These are phyloP conservation scores for Coregonus clupeaformis DNA, from an alignment of 2,113 vertebrate species.

Conservation along the genomic window DNA sequence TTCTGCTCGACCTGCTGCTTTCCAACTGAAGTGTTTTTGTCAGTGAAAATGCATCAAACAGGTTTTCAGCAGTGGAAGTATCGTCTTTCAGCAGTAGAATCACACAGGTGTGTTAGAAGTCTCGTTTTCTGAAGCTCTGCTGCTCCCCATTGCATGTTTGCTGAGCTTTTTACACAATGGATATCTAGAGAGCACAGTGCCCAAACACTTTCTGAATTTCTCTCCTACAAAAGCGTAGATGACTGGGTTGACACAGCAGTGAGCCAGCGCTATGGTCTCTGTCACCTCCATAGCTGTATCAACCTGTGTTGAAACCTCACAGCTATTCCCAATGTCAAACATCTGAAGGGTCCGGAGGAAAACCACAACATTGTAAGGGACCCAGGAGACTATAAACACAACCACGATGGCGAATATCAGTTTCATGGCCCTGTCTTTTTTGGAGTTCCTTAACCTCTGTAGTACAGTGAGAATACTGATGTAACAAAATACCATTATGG, in stretches of 20 bases:
- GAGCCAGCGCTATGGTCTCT: slow-evolving; percentile 76
- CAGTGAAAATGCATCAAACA: neutral
- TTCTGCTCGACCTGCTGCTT: neutral
- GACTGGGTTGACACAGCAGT: slow-evolving; percentile 87
- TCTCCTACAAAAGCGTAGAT: slow-evolving; percentile 88
- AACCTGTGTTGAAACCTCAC: slow-evolving; percentile 35
- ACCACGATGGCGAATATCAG: slow-evolving; percentile 86
- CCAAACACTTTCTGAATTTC: slow-evolving; percentile 84
- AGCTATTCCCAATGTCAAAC: slow-evolving; percentile 50
- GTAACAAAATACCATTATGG: slow-evolving; percentile 84
- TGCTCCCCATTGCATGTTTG: slow-evolving; percentile 17
- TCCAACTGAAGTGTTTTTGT: neutral
- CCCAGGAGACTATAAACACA: slow-evolving; percentile 84
- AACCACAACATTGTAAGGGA: slow-evolving; percentile 82
- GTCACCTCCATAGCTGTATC: slow-evolving; percentile 60
- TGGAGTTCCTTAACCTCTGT: slow-evolving; percentile 78
- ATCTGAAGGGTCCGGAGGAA: slow-evolving; percentile 77
- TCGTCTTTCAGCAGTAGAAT: slow-evolving; percentile 4
- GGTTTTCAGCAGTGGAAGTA: neutral
- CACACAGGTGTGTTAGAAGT: slow-evolving; percentile 71
- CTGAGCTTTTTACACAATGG: slow-evolving; percentile 30
- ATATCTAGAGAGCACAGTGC: slow-evolving; percentile 29
- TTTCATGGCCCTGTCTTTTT: slow-evolving; percentile 81
- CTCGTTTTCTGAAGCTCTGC: slow-evolving; percentile 64
- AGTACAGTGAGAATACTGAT: slow-evolving; percentile 81